Conservation (phyloP, 2,888 invertebrate genomes). For the Eupithecia vulgata region DNA sequence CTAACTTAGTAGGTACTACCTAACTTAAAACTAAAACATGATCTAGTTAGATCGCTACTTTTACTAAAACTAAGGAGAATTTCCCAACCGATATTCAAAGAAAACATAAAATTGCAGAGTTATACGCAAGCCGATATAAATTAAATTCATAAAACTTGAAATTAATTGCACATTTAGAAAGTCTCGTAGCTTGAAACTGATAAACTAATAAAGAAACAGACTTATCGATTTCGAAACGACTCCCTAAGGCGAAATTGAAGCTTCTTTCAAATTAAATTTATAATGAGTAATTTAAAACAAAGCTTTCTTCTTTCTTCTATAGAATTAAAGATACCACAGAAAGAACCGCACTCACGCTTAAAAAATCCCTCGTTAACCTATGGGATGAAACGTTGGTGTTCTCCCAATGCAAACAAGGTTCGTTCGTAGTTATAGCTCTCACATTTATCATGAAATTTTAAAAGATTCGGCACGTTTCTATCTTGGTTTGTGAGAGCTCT, state of each 20-base stretch:
- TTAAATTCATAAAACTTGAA: neutral
- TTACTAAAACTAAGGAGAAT: neutral
- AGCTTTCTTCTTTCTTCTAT: no score
- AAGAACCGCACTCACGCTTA: neutral
- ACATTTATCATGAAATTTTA: neutral
- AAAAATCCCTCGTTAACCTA: neutral
- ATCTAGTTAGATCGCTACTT: neutral
- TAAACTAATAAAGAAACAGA: neutral
- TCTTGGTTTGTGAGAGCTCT: neutral
- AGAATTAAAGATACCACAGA: neutral
- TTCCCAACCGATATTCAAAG: neutral
- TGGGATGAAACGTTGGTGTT: neutral
- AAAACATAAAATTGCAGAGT: neutral
- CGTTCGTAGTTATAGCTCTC: neutral
- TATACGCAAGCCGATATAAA: neutral
- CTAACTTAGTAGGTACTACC: neutral
- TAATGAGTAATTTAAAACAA: no score
- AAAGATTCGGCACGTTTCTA: neutral
- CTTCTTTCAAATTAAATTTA: no score
- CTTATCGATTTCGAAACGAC: neutral
- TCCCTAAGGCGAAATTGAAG: neutral
- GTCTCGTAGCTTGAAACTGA: neutral
- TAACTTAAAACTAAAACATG: neutral
- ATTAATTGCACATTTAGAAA: constrained; percentile 2
- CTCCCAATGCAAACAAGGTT: neutral